A percentile compares a stretch with the other conserved stretches of the same genome.
Conservation (phyloP, 2,113 vertebrate genomes). For the Actenoides hombroni region DNA sequence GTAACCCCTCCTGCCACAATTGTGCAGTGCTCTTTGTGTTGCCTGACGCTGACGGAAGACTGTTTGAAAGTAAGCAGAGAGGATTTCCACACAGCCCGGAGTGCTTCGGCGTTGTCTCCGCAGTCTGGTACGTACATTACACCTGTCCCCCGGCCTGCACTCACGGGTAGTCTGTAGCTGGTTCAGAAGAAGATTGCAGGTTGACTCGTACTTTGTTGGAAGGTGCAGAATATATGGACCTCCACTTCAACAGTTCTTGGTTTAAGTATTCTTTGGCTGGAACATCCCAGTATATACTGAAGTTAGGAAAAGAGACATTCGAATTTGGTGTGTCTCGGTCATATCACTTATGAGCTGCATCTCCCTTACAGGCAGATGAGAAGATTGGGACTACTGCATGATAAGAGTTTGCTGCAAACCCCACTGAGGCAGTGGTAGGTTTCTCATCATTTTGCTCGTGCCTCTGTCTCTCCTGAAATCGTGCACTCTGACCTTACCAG, state of each 20-base stretch:
- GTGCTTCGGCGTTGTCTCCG: not conserved
- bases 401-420: not conserved
- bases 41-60: not conserved
- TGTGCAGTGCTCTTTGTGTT: not conserved
- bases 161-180: fast-evolving
- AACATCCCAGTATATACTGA: not conserved
- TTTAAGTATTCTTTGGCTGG: not conserved
- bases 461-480: not conserved
- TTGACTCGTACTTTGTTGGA: not conserved
- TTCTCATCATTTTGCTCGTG: not conserved
- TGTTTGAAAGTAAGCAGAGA: not conserved
- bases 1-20: not conserved
- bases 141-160: no score
- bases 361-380: not conserved
- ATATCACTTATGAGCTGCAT: fast-evolving
- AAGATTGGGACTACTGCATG: not conserved
- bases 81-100: fast-evolving
- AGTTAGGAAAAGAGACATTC: not conserved
- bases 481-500: not conserved
- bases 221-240: not conserved
- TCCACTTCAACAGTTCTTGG: not conserved
- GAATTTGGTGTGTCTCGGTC: not conserved
- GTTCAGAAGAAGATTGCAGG: not conserved
- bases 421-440: not conserved
- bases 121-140: not conserved